Base-by-base conservation (phyloP, 2,888 invertebrate species). In the Polyommatus icarus region DNA sequence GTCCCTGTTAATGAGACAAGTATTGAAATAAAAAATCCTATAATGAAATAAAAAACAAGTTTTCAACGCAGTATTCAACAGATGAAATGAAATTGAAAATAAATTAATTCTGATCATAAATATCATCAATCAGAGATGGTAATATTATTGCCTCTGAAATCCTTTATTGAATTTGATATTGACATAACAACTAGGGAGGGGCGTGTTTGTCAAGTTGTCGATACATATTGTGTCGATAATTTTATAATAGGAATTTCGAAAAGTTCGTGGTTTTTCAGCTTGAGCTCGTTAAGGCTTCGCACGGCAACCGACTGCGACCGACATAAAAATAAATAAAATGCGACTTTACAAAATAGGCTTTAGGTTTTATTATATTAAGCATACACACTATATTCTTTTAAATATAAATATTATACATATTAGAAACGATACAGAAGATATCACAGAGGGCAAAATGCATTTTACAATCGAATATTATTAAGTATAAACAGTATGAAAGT, bases 151-250 rank as follows among this genome's bases (percentile, higher is more conserved):
- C 67, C 76, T 67, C 36, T 71, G 71, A 76, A 67, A 76, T 24
- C 67, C 67, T 76, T 71, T 76, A 76, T 71, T 76, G 76, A 76
- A 76, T 76, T 76, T 29, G 20, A 71, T 76, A 76, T 76, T 76
- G 76, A 76, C 67, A 76, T 76, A 61, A 40, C 76, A 67, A 32
- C 67, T 67, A 67, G 67, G 1, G 67, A 67, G 12, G 20, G 20
- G 61, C 6, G 40, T 29, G 46, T 29, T 61, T 61, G 29, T 29
- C 61, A 12, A 29, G 10, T 61, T 40, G 32, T 67, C 61, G 12
- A 67, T 24, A 61, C 3, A 61, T 24, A 61, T 10, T 24, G 8
- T 24, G 20, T 61, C 61, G 24, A 61, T 24, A 20, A n/a, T 59
- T 7, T 6, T 6, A 59, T n/a, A 1, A 40, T 0, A 3, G 20